phyloP scores from a whole-genome alignment of 1,140 invertebrate species.

The Tetraneura akinire region DNA sequence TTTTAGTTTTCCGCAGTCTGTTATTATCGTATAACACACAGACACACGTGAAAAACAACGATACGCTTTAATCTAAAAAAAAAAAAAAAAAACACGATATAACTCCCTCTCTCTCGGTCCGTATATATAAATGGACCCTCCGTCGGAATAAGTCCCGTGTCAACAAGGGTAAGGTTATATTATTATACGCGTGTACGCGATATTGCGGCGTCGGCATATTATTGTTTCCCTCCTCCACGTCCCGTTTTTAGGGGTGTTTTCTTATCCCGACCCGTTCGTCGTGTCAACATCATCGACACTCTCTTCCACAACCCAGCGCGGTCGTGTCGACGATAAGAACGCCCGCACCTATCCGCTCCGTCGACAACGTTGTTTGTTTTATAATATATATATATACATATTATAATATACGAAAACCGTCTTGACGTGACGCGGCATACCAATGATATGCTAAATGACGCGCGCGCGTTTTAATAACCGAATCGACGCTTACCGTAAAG shows the following conservation, averaged over 20 bases:
- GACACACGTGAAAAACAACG: conserved; percentile 32
- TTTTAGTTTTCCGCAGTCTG: not conserved
- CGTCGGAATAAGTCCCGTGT: not conserved
- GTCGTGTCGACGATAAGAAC: conserved; percentile 35
- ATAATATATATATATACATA: no score
- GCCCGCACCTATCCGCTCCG: not conserved
- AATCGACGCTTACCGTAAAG: no score
- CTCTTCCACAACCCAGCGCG: not conserved
- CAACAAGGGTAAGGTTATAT: not conserved
- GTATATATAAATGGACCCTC: conserved; percentile 28
- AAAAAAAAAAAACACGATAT: no score
- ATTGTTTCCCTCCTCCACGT: not conserved
- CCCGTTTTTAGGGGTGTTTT: not conserved
- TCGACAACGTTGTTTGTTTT: not conserved
- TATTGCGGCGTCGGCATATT: not conserved
- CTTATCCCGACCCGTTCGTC: conserved; percentile 5
- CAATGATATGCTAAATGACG: conserved; percentile 47
- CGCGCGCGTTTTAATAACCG: not conserved
- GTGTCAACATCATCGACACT: conserved; percentile 39
- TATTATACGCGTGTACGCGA: not conserved
- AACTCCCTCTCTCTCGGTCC: not conserved
- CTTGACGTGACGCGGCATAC: conserved; percentile 37
- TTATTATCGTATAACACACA: not conserved
- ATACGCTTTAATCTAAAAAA: conserved; percentile 24
- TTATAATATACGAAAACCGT: conserved; percentile 1